These are phyloP conservation scores for Eupithecia subfuscata DNA, from an alignment of 2,888 invertebrate species.

Conservation along the genomic window DNA sequence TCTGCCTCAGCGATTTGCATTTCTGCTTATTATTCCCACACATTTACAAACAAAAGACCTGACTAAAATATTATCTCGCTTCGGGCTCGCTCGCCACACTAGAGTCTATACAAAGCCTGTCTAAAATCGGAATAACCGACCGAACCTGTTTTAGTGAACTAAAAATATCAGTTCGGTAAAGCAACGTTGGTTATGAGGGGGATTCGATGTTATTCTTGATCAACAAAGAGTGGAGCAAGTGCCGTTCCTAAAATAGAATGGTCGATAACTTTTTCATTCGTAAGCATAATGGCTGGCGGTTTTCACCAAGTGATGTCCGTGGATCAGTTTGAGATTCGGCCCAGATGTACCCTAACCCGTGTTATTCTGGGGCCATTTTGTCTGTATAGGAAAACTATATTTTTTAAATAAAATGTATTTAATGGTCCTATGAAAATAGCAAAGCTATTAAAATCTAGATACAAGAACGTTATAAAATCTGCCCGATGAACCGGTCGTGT, in stretches of 20 bases:
- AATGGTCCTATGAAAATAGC: neutral
- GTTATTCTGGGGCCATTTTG: neutral
- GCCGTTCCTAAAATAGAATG: slow-evolving; percentile 64
- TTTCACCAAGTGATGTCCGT: no score
- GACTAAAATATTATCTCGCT: neutral
- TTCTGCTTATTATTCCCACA: neutral
- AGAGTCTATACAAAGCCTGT: slow-evolving; percentile 35
- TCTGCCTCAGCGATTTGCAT: slow-evolving; percentile 10
- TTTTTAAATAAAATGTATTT: neutral
- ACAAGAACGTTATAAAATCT: neutral
- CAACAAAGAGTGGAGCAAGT: slow-evolving; percentile 73
- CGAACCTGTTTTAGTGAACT: slow-evolving; percentile 42
- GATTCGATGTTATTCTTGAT: slow-evolving; percentile 60
- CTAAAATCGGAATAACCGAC: slow-evolving; percentile 36
- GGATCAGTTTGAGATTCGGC: no score
- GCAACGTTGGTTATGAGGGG: slow-evolving; percentile 52
- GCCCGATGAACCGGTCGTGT: slow-evolving; percentile 1
- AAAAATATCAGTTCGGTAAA: slow-evolving; percentile 42
- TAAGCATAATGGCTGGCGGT: slow-evolving; percentile 56
- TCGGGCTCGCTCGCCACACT: slow-evolving; percentile 10
- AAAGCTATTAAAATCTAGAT: neutral
- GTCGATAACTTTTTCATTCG: slow-evolving; percentile 63
- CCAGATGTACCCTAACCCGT: no score
- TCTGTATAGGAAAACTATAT: neutral
- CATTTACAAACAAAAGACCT: slow-evolving; percentile 1